phyloP scores from a whole-genome alignment of 1,140 invertebrate species.

The Megalopta genalis region DNA sequence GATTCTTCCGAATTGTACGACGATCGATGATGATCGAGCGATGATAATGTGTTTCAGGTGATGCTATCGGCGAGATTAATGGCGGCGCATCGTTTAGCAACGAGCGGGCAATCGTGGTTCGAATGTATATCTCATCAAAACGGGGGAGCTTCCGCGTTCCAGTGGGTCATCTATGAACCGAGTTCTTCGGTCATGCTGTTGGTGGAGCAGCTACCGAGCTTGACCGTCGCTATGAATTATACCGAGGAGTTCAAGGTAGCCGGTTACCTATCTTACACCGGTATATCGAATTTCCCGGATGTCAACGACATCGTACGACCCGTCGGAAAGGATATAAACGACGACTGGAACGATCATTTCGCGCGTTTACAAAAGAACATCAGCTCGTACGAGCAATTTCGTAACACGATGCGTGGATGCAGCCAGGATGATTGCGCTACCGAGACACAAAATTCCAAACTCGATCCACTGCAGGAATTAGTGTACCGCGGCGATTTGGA shows the following conservation, averaged over 20 bases:
- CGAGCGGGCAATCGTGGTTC: slow-evolving; percentile 87
- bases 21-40: too few relatives aligned
- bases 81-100: slow-evolving; percentile 91
- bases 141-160: slow-evolving; percentile 91
- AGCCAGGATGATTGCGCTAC: slow-evolving; percentile 70
- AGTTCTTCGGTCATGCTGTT: slow-evolving; percentile 83
- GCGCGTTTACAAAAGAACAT: slow-evolving; percentile 77
- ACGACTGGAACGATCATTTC: slow-evolving; percentile 27
- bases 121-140: slow-evolving; percentile 83
- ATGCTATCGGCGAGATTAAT: slow-evolving; percentile 90
- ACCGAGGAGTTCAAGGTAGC: slow-evolving; percentile 84
- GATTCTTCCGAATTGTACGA: too few relatives aligned
- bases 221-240: slow-evolving; percentile 84
- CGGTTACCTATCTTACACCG: slow-evolving; percentile 90
- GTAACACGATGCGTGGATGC: slow-evolving; percentile 80
- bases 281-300: slow-evolving; percentile 87
- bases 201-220: slow-evolving; percentile 91
- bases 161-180: slow-evolving; percentile 93
- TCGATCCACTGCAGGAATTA: slow-evolving; percentile 55
- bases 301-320: slow-evolving; percentile 63
- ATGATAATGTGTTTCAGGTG: slow-evolving; percentile 78
- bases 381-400: slow-evolving; percentile 79
- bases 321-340: slow-evolving; percentile 26
- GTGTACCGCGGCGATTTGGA: slow-evolving; percentile 71
- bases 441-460: slow-evolving; percentile 6